These are phyloP conservation scores for Acanthisitta chloris DNA, from an alignment of 2,113 vertebrate species.

Conservation along the genomic window DNA sequence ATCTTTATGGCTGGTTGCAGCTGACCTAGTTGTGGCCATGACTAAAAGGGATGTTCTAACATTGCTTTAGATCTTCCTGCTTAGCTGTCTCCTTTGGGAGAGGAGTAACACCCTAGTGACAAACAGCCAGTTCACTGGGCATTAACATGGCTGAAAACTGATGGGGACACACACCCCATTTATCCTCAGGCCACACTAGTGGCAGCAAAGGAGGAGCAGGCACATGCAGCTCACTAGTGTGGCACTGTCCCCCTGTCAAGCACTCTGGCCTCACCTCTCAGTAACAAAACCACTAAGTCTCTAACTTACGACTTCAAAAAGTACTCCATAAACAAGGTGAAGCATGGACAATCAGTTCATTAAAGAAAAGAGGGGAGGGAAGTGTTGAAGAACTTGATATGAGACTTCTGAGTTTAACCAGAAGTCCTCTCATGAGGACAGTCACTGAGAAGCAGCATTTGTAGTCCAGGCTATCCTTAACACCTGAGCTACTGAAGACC, in stretches of 20 bases:
- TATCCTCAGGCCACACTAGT: background rate
- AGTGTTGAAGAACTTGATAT: background rate
- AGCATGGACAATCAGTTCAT: background rate
- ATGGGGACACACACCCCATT: background rate
- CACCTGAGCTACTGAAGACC: background rate
- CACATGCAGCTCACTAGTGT: background rate
- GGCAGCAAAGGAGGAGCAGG: background rate
- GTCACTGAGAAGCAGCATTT: background rate
- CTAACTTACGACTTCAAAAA: background rate
- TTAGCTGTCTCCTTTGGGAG: background rate
- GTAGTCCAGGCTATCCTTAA: background rate
- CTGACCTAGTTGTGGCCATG: background rate
- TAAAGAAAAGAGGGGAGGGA: background rate
- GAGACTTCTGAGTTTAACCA: background rate
- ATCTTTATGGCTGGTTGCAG: background rate
- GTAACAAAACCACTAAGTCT: background rate
- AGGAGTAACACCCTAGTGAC: background rate
- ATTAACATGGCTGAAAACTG: background rate
- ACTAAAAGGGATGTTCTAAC: background rate
- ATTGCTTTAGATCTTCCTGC: background rate
- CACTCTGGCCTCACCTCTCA: background rate
- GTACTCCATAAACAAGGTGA: background rate
- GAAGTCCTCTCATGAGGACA: background rate
- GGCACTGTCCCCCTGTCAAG: rapidly evolving
- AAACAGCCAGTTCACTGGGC: background rate